These are phyloP conservation scores for Proisotoma minuta DNA, from an alignment of 2,888 invertebrate species.

Conservation along the genomic window DNA sequence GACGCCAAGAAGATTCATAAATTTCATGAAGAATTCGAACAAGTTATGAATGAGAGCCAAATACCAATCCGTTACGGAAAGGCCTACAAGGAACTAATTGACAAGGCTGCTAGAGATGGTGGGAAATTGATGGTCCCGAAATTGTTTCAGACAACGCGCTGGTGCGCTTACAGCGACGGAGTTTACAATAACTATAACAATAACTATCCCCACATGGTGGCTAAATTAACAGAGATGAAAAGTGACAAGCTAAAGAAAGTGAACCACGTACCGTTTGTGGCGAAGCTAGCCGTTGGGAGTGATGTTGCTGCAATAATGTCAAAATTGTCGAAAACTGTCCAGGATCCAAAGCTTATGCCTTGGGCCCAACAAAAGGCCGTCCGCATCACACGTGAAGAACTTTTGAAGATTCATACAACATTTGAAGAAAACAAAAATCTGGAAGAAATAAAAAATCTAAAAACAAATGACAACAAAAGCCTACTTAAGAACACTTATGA, in stretches of 20 bases:
- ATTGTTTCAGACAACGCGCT: background rate
- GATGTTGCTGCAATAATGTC: background rate
- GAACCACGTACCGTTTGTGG: background rate
- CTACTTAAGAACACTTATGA: background rate
- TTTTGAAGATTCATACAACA: background rate
- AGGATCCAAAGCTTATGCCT: background rate
- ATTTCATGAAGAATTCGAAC: background rate
- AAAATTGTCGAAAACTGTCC: background rate
- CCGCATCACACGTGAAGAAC: background rate
- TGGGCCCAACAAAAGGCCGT: background rate
- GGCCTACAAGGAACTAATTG: background rate
- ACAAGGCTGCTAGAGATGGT: background rate
- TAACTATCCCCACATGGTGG: slow-evolving; percentile 2
- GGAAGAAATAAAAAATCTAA: background rate
- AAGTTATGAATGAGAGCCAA: background rate
- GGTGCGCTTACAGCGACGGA: background rate
- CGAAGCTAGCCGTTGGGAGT: background rate
- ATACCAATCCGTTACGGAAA: background rate
- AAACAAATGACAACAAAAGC: background rate
- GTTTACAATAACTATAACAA: background rate
- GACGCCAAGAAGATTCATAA: background rate
- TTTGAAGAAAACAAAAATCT: background rate
- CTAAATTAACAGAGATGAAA: background rate
- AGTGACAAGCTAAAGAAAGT: background rate
- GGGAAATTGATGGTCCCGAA: background rate